Base-by-base conservation (phyloP, 2,888 invertebrate species). In the Cataglyphis rosenhaueri region DNA sequence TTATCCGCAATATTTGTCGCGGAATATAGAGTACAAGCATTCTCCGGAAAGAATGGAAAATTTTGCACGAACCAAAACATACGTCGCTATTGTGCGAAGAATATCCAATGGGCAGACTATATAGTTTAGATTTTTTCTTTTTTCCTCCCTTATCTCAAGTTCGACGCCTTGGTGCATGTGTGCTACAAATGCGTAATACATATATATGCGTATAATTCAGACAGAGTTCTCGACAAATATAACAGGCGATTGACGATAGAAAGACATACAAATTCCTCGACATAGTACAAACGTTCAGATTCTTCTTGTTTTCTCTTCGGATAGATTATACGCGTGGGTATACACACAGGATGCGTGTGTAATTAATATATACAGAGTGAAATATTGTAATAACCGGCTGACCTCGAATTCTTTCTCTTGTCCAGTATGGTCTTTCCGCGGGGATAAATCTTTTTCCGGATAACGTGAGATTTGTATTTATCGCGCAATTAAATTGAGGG, bases 271-370 rank as follows among this genome's bases (percentile, higher is more conserved):
- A 94, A 94, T 93, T 94, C 94, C 94, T 94, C 91, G 93, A 94
- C 91, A 94, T 94, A 94, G 94, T 94, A 94, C 94, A 94, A 94
- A 94, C 93, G 93, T 92, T 92, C 91, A 91, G 52, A 52, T 52
- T 52, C 25, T 90, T 92, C 91, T 91, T 93, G 90, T 91, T 86
- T 90, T 84, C 52, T 82, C 52, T 87, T 87, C 87, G 88, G 35
- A 86, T 89, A 89, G 89, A 64, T 85, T 89, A 86, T 86, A 85
- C 57, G 81, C 78, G 84, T 79, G 76, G 25, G 29, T 12, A 12
- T 29, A 12, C 38, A 38, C 68, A 35, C 55, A 81, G 76, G 44
- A 61, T 29, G 29, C 29, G 61, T 61, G 21, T 71, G 57, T 66
- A 25, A 71, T 32, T 71, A 21, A 35, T 48, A 18, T 71, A 59